A percentile compares a stretch with the other conserved stretches of the same genome.
Evolutionary conservation across 2,113 vertebrate genomes (phyloP).

Genomic region (Ahaetulla prasina): DNA sequence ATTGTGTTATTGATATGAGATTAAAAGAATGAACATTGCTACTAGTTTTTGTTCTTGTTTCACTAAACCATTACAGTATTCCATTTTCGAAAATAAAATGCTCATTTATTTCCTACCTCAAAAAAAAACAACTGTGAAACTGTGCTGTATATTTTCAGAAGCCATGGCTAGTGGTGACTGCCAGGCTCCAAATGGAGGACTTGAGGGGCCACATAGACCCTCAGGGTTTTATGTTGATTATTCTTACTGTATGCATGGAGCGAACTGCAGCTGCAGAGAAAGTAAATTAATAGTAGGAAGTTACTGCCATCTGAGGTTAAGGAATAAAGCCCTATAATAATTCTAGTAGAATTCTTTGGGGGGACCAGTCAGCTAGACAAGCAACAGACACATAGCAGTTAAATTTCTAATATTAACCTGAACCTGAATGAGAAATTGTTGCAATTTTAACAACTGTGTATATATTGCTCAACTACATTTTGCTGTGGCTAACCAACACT

Average conservation of each 20-base stretch:
- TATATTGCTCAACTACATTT: not conserved
- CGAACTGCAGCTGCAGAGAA: not conserved
- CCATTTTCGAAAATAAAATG: not conserved
- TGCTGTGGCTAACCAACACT: not conserved
- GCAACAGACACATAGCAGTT: not conserved
- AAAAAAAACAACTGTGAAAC: not conserved
- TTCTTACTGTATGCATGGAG: not conserved
- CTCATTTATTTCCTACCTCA: not conserved
- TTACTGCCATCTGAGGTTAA: not conserved
- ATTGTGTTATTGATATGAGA: not conserved
- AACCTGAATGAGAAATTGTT: no score
- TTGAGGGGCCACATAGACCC: not conserved
- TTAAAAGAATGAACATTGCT: not conserved
- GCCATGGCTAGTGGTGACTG: not conserved
- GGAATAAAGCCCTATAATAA: not conserved
- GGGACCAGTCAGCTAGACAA: not conserved
- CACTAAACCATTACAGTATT: not conserved
- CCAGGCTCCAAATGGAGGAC: not conserved
- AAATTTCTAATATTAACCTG: not conserved
- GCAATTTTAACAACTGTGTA: not conserved
- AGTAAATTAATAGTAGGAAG: not conserved
- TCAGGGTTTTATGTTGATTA: not conserved
- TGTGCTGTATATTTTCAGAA: not conserved
- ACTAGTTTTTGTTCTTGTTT: not conserved
- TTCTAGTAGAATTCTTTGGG: not conserved